Conservation (phyloP, 2,113 vertebrate species). For the Microcebus ravelobensis region DNA sequence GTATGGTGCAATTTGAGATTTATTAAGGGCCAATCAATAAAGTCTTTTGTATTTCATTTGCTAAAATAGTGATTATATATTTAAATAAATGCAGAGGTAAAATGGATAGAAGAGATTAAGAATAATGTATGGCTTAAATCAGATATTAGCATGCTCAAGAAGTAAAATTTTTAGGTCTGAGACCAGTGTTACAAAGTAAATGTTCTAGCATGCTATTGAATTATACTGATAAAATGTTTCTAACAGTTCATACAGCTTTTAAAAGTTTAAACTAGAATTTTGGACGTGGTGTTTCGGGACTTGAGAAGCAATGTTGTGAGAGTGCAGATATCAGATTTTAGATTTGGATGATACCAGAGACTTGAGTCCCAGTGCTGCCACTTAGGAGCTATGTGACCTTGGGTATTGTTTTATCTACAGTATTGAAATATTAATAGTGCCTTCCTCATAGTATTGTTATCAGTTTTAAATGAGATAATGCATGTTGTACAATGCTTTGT, state of each 20-base stretch:
- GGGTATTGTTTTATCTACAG: too few species aligned
- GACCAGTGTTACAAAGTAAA: not conserved
- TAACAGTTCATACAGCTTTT: not conserved
- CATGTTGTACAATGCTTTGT: fast-evolving
- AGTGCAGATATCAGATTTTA: not conserved
- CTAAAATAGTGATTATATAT: not conserved
- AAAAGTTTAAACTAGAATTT: not conserved
- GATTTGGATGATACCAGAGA: not conserved
- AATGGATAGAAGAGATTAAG: not conserved
- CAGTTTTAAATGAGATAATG: not conserved
- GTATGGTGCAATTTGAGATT: not conserved
- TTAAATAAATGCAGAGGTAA: not conserved
- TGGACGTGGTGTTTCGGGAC: not conserved
- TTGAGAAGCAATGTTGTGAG: not conserved
- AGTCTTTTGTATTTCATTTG: not conserved
- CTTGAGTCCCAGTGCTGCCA: fast-evolving
- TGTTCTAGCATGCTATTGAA: not conserved
- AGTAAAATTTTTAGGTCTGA: not conserved
- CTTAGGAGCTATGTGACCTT: not conserved
- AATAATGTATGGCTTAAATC: not conserved
- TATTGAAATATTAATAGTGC: not conserved
- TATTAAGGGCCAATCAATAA: not conserved
- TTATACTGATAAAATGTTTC: not conserved
- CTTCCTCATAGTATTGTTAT: not conserved
- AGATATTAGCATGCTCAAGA: not conserved